Conservation (phyloP, 2,888 invertebrate species). For the Oscheius sp. region DNA sequence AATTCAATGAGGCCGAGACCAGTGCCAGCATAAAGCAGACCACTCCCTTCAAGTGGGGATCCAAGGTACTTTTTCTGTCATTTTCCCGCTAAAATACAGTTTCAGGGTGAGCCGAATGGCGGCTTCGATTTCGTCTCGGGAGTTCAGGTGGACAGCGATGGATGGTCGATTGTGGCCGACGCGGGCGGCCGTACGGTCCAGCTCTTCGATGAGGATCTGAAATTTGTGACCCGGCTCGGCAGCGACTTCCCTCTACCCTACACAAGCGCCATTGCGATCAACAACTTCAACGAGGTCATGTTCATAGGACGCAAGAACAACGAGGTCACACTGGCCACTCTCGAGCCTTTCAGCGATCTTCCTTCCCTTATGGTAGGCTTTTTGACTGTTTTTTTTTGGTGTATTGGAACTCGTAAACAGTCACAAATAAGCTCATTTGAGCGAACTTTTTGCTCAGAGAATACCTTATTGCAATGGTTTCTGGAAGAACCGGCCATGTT, state of each 20-base stretch:
- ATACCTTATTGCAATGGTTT: neutral
- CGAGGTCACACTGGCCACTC: neutral
- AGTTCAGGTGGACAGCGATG: slow-evolving; percentile 43
- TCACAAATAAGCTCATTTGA: neutral
- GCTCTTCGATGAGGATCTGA: slow-evolving; percentile 36
- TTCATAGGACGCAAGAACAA: slow-evolving; percentile 26
- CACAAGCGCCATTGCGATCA: slow-evolving; percentile 44
- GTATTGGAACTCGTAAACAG: neutral
- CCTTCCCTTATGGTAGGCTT: neutral
- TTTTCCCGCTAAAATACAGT: too few species aligned
- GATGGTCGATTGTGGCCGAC: slow-evolving; percentile 42
- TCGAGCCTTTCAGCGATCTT: neutral
- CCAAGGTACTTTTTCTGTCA: too few species aligned
- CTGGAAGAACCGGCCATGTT: neutral
- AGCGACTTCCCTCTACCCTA: slow-evolving; percentile 46
- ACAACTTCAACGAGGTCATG: slow-evolving; percentile 40
- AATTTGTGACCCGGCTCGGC: slow-evolving; percentile 36
- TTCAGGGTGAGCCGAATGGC: slow-evolving; percentile 16
- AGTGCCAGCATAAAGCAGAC: too few species aligned
- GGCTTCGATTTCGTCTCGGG: slow-evolving; percentile 44
- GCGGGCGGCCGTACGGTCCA: slow-evolving; percentile 36
- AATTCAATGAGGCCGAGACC: too few species aligned
- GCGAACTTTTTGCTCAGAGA: neutral
- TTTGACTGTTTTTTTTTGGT: neutral
- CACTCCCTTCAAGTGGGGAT: too few species aligned